Percentiles rank a stretch among this genome's conserved stretches.
phyloP scores from a whole-genome alignment of 2,888 invertebrate species.

The Drosophila aldrichi region DNA sequence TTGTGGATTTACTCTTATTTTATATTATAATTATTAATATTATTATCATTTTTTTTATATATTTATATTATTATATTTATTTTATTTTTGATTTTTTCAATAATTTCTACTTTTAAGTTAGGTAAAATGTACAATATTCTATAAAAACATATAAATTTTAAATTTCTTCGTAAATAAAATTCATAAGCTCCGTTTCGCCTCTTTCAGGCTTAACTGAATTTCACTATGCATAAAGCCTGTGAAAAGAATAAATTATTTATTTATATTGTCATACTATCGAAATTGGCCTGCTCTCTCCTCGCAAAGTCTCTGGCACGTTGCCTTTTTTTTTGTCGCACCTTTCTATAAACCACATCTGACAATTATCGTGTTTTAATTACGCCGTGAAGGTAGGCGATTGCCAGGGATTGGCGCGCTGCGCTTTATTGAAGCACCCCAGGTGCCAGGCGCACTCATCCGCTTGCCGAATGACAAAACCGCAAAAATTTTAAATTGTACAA shows the following conservation, averaged over 20 bases:
- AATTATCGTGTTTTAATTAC: slow-evolving; percentile 68
- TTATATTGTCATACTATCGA: background rate
- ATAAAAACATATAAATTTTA: background rate
- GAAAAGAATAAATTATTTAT: background rate
- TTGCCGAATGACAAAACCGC: slow-evolving; percentile 66
- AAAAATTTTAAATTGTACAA: slow-evolving; percentile 29
- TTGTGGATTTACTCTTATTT: no score
- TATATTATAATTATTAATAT: no score
- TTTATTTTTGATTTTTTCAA: no score
- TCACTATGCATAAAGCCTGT: background rate
- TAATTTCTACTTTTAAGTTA: no score
- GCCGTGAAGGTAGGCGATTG: slow-evolving; percentile 13
- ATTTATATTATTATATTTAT: no score
- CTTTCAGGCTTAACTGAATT: background rate
- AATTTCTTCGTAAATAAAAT: no score
- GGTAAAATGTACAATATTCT: no score
- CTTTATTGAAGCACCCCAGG: slow-evolving; percentile 53
- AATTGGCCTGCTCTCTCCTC: background rate
- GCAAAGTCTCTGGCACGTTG: no score
- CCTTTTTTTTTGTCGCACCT: slow-evolving; percentile 1
- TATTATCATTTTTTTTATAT: no score
- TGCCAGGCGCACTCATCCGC: slow-evolving; percentile 60
- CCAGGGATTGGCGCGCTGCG: slow-evolving; percentile 1
- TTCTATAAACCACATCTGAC: slow-evolving; percentile 44
- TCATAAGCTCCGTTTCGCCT: no score